Conservation (phyloP, 1,140 invertebrate species). For the Aradophagus sp. region DNA sequence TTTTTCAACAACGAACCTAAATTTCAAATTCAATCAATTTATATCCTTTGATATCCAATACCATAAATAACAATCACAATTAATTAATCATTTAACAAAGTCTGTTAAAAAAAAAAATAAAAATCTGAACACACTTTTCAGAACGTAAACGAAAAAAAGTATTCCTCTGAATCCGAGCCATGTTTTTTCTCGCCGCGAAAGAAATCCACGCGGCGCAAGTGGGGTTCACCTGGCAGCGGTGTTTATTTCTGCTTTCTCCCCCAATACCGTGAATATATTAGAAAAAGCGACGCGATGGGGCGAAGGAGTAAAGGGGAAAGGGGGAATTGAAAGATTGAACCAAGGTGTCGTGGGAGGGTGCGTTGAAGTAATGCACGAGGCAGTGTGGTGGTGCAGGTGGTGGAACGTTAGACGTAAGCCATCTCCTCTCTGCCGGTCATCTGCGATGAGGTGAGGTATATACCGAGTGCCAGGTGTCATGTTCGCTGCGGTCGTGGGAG, state of each 20-base stretch:
- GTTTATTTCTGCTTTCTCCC: not conserved
- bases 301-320: not conserved
- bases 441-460: slow-evolving; percentile 53
- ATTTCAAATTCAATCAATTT: no score
- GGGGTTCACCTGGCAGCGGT: no score
- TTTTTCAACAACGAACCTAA: no score
- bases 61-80: no score
- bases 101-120: no score
- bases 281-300: slow-evolving; percentile 11
- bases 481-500: slow-evolving; percentile 73
- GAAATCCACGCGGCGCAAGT: no score
- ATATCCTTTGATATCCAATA: no score
- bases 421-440: slow-evolving; percentile 61
- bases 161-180: no score
- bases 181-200: no score
- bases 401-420: slow-evolving; percentile 61
- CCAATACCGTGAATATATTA: slow-evolving; percentile 27
- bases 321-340: slow-evolving; percentile 43
- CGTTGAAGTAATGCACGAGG: slow-evolving; percentile 36
- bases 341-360: slow-evolving; percentile 54
- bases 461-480: slow-evolving; percentile 73
- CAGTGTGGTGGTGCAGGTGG: slow-evolving; percentile 52
- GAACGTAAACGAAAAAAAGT: no score
- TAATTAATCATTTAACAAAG: no score
- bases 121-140: slow-evolving; percentile 29